Evolutionary conservation across 1,140 invertebrate genomes (phyloP), one percentile per base, ranked within the genome.

Genomic region (Caenorhabditis tropicalis): DNA sequence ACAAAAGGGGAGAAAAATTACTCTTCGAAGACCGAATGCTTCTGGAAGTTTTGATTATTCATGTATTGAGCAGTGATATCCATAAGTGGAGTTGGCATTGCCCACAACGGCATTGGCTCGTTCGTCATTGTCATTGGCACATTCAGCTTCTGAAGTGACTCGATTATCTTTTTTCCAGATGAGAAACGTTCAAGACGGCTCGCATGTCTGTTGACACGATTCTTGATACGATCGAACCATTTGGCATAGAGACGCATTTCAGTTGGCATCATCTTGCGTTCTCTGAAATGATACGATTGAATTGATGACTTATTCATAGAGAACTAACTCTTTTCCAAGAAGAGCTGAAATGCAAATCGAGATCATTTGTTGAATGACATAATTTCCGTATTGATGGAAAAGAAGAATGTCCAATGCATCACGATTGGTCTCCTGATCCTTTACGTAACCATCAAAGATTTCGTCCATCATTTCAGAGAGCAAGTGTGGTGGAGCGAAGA

Each of bases 351-450:
- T 53, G 31, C 82, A 83, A 24, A 60, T 74, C 15, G 31, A 65
- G 24, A 88, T 87, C 87, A 88, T 88, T n/a, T 81, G 53, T 53
- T 89, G 88, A 19, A 89, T 81, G 31, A 89, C 88, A 31, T 89
- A 89, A 74, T 89, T 89, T 48, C 88, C 88, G 70, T 86, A 89
- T 81, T 89, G 88, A 48, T 89, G 88, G 83, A 89, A 89, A 5
- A 89, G 39, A 83, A 89, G 86, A 2, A 86, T 82, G 53, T 88
- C 87, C 15, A 89, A 82, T 3, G 74, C 53, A 51, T 86, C 82
- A 5, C 82, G 43, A 9, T 46, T 31, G 12, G 82, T 74, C 29
- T 83, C 82, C n/a, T 56, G 82, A 65, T 88, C 58, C 33, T 88
- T 60, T 12, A 85, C 84, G 31, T 85, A 90, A 12, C 89, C 86